Evolutionary conservation across 2,113 vertebrate species (phyloP).

Genomic region (Paedocypris sp.): DNA sequence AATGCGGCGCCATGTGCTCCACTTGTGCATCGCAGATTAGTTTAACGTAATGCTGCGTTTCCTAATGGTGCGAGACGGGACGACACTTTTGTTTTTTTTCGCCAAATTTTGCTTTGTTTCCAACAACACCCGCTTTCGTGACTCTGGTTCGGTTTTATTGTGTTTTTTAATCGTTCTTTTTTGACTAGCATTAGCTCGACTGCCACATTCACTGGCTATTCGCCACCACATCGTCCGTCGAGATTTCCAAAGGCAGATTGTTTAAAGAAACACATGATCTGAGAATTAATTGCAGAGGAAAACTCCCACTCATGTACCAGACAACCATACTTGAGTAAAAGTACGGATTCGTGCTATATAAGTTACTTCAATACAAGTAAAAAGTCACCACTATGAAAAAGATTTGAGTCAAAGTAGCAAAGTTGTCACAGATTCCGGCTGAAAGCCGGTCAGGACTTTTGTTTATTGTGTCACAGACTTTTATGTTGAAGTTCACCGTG

Average conservation of each 20-base stretch:
- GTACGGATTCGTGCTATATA: too few species aligned
- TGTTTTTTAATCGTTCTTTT: constrained; percentile 7
- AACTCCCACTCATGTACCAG: not conserved
- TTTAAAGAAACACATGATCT: constrained; percentile 15
- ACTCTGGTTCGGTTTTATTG: constrained; percentile 8
- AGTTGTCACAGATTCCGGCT: too few species aligned
- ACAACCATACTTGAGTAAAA: constrained; percentile 5
- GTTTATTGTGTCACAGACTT: too few species aligned
- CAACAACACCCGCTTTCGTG: not conserved
- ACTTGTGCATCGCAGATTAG: not conserved
- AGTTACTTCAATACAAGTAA: too few species aligned
- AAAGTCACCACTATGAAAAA: too few species aligned
- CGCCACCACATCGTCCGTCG: not conserved
- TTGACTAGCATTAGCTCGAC: not conserved
- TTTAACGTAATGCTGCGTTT: not conserved
- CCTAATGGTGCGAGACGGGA: not conserved
- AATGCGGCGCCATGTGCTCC: not conserved
- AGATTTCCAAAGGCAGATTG: constrained; percentile 21
- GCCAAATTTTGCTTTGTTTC: not conserved
- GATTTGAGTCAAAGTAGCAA: too few species aligned
- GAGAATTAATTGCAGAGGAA: constrained; percentile 30
- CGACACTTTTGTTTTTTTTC: not conserved
- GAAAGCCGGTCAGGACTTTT: too few species aligned
- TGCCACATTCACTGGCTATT: constrained; percentile 10
- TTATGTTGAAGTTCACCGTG: too few species aligned